Base-by-base conservation (phyloP, 2,888 invertebrate genomes). In the Microchrysa polita region DNA sequence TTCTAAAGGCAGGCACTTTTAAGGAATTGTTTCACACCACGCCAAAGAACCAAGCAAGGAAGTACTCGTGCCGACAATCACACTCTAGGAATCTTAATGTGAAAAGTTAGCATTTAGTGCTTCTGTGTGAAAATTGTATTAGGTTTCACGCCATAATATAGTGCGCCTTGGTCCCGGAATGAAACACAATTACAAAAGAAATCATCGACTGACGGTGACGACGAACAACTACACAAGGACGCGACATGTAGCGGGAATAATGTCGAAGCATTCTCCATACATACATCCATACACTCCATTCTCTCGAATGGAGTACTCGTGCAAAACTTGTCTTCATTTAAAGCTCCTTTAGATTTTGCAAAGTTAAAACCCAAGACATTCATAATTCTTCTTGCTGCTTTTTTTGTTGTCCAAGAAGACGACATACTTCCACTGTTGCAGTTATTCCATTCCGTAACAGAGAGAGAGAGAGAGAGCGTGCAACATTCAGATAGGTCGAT, bases 341-440 rank as follows among this genome's bases (percentile, higher is more conserved):
- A 65, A 65, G 44, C 65, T 65, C 48, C 65, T 48, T 48, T 22
- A 65, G 65, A 65, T 65, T 48, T 65, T 22, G 5, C 48, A 23
- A 44, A 65, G 44, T 48, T 65, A 48, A 65, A 65, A 48, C 48
- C 22, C 65, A 22, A 40, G 61, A 63, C 61, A 63, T 63, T 63
- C 61, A 63, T 63, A 63, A 48, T 22, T 22, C 65, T 65, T 65
- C 27, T n/a, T n/a, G n/a, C n/a, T n/a, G n/a, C 65, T 16, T 22
- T 34, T 20, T 63, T 63, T 23, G n/a, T n/a, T n/a, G 27, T 10
- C 20, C 27, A 40, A 40, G n/a, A n/a, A n/a, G 61, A 16, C 23
- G 16, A 61, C 27, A 2, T 23, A 34, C 40, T 55, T 55, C 61
- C n/a, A 61, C 55, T 27, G 40, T 23, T n/a, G 34, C 16, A 61